A percentile compares a stretch with the other conserved stretches of the same genome.
These are phyloP conservation scores for Quiscalus mexicanus DNA, from an alignment of 2,113 vertebrate species.

Conservation along the genomic window DNA sequence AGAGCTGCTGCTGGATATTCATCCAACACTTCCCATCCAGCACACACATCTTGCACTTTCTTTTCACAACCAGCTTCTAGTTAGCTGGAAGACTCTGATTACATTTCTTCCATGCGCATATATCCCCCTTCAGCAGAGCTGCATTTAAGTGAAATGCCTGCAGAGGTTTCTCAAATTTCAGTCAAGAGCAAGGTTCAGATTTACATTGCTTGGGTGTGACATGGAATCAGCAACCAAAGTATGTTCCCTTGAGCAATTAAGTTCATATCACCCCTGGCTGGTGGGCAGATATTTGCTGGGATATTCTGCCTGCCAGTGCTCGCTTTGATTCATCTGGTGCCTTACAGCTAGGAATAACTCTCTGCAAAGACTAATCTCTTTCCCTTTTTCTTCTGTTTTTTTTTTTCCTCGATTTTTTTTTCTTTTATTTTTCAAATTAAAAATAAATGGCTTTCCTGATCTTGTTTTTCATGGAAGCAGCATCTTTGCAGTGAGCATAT, in stretches of 20 bases:
- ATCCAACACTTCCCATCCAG: neutral
- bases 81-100: neutral
- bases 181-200: constrained; percentile 20
- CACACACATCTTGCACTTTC: neutral
- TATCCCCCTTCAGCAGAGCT: neutral
- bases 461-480: neutral
- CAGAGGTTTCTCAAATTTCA: constrained; percentile 26
- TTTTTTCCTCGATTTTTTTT: too few relatives aligned
- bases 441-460: neutral
- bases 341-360: neutral
- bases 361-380: neutral
- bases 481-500: neutral
- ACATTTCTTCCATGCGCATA: neutral
- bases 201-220: constrained; percentile 39
- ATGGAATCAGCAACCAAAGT: constrained; percentile 41
- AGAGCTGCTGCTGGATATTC: neutral
- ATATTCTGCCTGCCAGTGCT: constrained; percentile 4
- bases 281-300: neutral
- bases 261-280: neutral
- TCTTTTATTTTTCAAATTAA: too few relatives aligned
- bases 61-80: neutral
- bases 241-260: constrained; percentile 19
- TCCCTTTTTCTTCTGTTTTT: neutral
- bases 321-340: neutral
- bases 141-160: neutral